Evolutionary conservation across 2,113 vertebrate genomes (phyloP).

Genomic region (Herpetotheres cachinnans): DNA sequence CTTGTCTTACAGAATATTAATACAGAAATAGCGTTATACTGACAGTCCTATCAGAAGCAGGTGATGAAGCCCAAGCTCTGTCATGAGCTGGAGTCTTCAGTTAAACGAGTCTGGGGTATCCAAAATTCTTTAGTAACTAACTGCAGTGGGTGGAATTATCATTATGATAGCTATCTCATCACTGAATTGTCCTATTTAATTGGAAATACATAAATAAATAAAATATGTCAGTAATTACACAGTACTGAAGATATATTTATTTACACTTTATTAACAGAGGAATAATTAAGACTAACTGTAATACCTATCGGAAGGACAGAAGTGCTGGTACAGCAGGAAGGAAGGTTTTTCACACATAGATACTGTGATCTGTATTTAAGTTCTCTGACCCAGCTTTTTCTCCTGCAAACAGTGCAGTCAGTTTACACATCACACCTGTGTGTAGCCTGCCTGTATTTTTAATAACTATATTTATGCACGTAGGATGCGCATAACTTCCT

Average conservation of each 20-base stretch:
- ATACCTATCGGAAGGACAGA: not conserved
- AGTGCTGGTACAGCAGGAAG: not conserved
- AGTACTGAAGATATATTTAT: not conserved
- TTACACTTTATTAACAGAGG: not conserved
- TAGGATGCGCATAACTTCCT: not conserved
- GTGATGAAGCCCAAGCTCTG: not conserved
- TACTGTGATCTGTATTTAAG: not conserved
- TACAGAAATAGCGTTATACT: not conserved
- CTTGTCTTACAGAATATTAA: not conserved
- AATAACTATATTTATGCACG: not conserved
- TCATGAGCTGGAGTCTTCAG: not conserved
- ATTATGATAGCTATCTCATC: not conserved
- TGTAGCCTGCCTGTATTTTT: not conserved
- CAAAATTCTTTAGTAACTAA: not conserved
- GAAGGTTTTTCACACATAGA: not conserved
- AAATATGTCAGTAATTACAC: not conserved
- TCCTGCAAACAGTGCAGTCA: not conserved
- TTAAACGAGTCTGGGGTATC: not conserved
- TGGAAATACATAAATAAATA: not conserved
- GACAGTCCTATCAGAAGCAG: not conserved
- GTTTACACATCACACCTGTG: not conserved
- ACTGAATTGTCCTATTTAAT: not conserved
- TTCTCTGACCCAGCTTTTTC: not conserved
- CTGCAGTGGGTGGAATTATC: not conserved
- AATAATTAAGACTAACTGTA: not conserved